A percentile compares a stretch with the other conserved stretches of the same genome.
Evolutionary conservation across 2,797 vertebrate species (phyloP).

Genomic region (Discoglossus pictus): DNA sequence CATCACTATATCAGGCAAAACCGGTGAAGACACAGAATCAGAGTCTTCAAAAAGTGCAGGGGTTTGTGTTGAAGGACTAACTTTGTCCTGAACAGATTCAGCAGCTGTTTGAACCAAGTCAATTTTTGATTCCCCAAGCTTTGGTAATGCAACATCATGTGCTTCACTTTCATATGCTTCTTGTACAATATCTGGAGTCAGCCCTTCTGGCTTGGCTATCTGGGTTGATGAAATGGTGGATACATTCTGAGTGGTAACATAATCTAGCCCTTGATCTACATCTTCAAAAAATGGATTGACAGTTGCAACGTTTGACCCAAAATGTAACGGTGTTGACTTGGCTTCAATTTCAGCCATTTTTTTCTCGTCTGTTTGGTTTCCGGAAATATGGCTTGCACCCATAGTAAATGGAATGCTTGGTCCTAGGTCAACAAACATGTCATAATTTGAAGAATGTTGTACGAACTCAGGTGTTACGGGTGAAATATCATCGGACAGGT

Average conservation of each 20-base stretch:
- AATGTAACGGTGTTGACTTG: slow-evolving; percentile 62
- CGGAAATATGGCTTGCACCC: slow-evolving; percentile 63
- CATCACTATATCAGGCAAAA: slow-evolving; percentile 90
- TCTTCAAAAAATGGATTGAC: slow-evolving; percentile 57
- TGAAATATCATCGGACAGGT: slow-evolving; percentile 66
- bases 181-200: slow-evolving; percentile 93
- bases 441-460: slow-evolving; percentile 53
- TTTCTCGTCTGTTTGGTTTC: slow-evolving; percentile 76
- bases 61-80: slow-evolving; percentile 65
- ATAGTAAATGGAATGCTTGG: slow-evolving; percentile 54
- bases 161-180: slow-evolving; percentile 82
- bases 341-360: slow-evolving; percentile 75
- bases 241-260: slow-evolving; percentile 56
- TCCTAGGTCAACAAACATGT: slow-evolving; percentile 28
- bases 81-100: slow-evolving; percentile 71
- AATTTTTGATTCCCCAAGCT: slow-evolving; percentile 76
- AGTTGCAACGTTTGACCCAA: slow-evolving; percentile 47
- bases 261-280: slow-evolving; percentile 57
- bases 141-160: slow-evolving; percentile 67
- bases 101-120: slow-evolving; percentile 76
- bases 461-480: slow-evolving; percentile 70
- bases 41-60: slow-evolving; percentile 74
- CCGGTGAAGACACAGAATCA: slow-evolving; percentile 72
- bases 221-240: slow-evolving; percentile 39
- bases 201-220: slow-evolving; percentile 80